These are phyloP conservation scores for Engystomops pustulosus DNA, from an alignment of 2,113 vertebrate genomes.

Conservation along the genomic window DNA sequence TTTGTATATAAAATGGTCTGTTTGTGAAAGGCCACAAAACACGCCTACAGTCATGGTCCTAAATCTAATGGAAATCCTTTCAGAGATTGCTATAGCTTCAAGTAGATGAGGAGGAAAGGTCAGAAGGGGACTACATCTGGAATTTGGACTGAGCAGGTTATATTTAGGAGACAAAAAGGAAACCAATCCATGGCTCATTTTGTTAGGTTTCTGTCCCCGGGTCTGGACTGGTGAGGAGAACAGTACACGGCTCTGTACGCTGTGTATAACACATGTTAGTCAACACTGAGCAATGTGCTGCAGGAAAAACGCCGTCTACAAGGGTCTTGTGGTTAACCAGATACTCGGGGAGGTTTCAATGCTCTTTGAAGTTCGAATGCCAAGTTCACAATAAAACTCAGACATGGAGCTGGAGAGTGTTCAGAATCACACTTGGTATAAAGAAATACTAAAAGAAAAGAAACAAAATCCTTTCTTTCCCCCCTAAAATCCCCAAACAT, in stretches of 20 bases:
- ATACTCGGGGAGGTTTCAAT: slow-evolving; percentile 2
- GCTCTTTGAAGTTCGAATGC: slow-evolving; percentile 27
- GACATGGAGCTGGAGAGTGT: not conserved
- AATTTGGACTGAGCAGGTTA: not conserved
- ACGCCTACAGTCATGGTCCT: too few species aligned
- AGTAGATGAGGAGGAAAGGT: too few species aligned
- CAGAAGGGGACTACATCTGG: too few species aligned
- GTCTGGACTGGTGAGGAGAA: not conserved
- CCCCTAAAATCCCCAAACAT: not conserved
- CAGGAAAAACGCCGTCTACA: slow-evolving; percentile 13
- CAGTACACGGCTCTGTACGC: not conserved
- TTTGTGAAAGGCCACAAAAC: too few species aligned
- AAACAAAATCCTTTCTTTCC: not conserved
- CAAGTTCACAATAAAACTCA: slow-evolving; percentile 39
- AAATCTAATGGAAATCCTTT: too few species aligned
- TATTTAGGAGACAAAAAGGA: not conserved
- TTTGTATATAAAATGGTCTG: too few species aligned
- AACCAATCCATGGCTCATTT: not conserved
- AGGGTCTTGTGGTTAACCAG: slow-evolving; percentile 43
- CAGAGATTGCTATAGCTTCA: too few species aligned
- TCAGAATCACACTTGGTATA: slow-evolving; percentile 37
- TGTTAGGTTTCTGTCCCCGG: not conserved
- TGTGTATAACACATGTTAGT: slow-evolving; percentile 17
- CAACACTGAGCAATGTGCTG: slow-evolving; percentile 48
- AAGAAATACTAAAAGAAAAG: not conserved